These are phyloP conservation scores for Xenentodon cancila DNA, from an alignment of 2,797 vertebrate species.

Conservation along the genomic window DNA sequence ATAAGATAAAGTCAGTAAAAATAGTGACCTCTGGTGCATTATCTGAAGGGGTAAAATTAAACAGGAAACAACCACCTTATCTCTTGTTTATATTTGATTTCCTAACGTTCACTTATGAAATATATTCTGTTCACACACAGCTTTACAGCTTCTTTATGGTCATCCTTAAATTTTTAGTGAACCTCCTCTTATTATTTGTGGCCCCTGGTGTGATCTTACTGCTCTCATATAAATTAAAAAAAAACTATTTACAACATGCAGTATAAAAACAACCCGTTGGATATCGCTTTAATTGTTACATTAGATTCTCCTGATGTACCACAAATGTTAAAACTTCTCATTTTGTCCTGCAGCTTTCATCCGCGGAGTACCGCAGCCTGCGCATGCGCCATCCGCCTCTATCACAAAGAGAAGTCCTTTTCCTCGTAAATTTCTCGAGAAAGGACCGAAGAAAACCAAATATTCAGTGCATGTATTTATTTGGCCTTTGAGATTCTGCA, in stretches of 20 bases:
- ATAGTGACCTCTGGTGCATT: background rate
- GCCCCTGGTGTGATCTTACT: too few relatives aligned
- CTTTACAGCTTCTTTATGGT: background rate
- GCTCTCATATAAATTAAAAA: too few relatives aligned
- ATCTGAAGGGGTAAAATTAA: conserved; percentile 9
- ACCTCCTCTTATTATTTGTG: background rate
- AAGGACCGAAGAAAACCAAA: conserved; percentile 32
- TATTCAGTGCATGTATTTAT: too few relatives aligned
- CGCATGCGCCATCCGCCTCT: conserved; percentile 69
- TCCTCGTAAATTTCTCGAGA: conserved; percentile 62
- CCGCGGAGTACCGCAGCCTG: conserved; percentile 28
- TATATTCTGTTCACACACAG: background rate
- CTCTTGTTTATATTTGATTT: background rate
- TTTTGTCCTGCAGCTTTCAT: conserved; percentile 3
- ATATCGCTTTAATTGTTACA: too few relatives aligned
- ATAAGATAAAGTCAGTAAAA: background rate
- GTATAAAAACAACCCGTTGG: too few relatives aligned
- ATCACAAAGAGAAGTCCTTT: conserved; percentile 54
- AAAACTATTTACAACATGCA: too few relatives aligned
- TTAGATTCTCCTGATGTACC: too few relatives aligned
- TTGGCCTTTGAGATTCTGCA: too few relatives aligned
- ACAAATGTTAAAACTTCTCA: background rate
- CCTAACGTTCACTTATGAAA: background rate
- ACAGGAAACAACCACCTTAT: conserved; percentile 27
- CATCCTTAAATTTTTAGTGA: background rate